Evolutionary conservation across 2,888 invertebrate genomes (phyloP), one percentile per base, ranked within the genome.

Genomic region (Dinocampus coccinellae): DNA sequence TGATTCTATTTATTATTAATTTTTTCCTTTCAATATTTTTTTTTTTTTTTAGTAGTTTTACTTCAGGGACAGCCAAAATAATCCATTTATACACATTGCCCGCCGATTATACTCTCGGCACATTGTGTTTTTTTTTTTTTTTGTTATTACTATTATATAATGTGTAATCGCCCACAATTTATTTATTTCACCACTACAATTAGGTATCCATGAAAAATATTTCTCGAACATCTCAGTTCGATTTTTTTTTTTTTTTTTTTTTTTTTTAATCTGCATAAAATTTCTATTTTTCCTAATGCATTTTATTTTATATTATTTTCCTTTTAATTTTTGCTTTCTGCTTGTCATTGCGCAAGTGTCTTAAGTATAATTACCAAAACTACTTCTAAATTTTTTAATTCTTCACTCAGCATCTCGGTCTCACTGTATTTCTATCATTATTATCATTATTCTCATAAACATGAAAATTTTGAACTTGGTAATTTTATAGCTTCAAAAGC

Each of bases 131-230:
- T 47, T 29, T n/a, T 29, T 29, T 4, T 16, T 26, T 6, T 16
- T 47, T 47, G 3, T n/a, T 29, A 4, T 4, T n/a, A 47, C 47
- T 16, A 47, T 20, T 47, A 47, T 16, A n/a, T 16, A 47, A 47
- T 16, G 47, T 39, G 39, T 47, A 47, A 3, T 4, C 16, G 47
- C 9, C 9, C 47, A 57, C 61, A 26, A 57, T 64, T 62, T 70
- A 70, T 64, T 61, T 69, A 66, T 62, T 57, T 26, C 16, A 26
- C 53, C 39, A 62, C 52, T 36, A 69, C 63, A 71, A 67, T 73
- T 75, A 76, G 76, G 76, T 75, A 64, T 75, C 71, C 73, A 62
- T 75, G 72, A 76, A 76, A 75, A 76, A 75, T 76, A 76, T 74
- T 42, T 74, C 72, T 67, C 68, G 52, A 52, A 61, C 60, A 29